These are phyloP conservation scores for Drosophila lutescens DNA, from an alignment of 2,888 invertebrate genomes.

Conservation along the genomic window DNA sequence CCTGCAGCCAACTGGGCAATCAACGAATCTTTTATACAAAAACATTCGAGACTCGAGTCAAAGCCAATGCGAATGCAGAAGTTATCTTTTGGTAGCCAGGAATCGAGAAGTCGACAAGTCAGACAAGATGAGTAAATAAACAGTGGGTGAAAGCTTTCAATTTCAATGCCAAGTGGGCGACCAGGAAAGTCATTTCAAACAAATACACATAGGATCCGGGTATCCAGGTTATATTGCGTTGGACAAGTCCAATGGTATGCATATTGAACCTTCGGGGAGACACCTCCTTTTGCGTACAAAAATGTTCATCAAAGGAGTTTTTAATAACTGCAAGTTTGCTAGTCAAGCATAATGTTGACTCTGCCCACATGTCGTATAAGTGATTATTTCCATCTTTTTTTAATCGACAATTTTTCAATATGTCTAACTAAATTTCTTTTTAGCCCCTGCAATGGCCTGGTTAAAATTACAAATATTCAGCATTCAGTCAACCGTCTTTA, in stretches of 20 bases:
- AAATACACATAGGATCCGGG: not conserved
- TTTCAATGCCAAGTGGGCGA: conserved; percentile 1
- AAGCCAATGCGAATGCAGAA: not conserved
- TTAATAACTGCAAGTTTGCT: not conserved
- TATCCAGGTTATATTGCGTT: not conserved
- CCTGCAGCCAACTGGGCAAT: conserved; percentile 12
- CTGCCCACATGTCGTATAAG: not conserved
- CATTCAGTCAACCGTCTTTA: too few species aligned
- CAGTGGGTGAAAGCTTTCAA: not conserved
- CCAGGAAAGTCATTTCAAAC: not conserved
- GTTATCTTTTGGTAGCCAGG: not conserved
- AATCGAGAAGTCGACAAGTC: not conserved
- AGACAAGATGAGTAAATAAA: conserved; percentile 2
- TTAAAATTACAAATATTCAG: too few species aligned
- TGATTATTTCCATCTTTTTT: not conserved
- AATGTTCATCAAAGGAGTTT: not conserved
- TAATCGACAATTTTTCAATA: too few species aligned
- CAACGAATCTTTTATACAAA: conserved; percentile 3
- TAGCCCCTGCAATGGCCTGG: too few species aligned
- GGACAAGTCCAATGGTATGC: not conserved
- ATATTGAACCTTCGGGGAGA: not conserved
- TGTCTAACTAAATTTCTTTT: too few species aligned
- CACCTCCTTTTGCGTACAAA: not conserved
- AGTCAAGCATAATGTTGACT: not conserved
- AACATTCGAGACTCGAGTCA: conserved; percentile 4